phyloP scores from a whole-genome alignment of 2,797 vertebrate genomes.

The Telmatherina bonti region DNA sequence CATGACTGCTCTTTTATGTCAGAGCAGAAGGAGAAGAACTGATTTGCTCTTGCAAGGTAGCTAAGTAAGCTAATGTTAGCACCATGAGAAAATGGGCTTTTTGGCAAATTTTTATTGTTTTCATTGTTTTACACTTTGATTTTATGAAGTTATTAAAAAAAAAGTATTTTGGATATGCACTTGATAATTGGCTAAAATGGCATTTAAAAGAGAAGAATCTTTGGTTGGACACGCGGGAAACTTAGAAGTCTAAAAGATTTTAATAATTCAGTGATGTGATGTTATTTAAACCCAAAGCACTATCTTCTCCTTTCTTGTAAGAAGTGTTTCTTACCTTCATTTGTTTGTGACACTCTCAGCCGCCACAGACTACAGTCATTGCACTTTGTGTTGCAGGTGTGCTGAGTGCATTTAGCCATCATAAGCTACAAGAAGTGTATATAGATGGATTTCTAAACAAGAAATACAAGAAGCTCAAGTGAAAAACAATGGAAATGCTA shows the following conservation, averaged over 20 bases:
- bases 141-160: neutral
- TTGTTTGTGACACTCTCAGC: no score
- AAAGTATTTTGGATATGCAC: no score
- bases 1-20: neutral
- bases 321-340: no score
- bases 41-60: neutral
- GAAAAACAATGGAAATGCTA: no score
- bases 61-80: neutral
- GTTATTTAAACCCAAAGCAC: neutral
- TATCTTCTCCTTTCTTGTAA: neutral
- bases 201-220: no score
- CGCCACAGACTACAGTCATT: no score
- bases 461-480: no score
- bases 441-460: no score
- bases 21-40: neutral
- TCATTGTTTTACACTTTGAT: accelerated
- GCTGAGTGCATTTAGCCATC: no score
- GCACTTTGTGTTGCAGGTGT: no score
- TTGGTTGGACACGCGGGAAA: neutral
- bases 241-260: neutral
- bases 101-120: neutral
- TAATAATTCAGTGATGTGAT: neutral
- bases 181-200: no score
- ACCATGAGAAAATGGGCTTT: neutral
- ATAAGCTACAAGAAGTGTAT: no score